Base-by-base conservation (phyloP, 2,888 invertebrate genomes). In the Melieria crassipennis region DNA sequence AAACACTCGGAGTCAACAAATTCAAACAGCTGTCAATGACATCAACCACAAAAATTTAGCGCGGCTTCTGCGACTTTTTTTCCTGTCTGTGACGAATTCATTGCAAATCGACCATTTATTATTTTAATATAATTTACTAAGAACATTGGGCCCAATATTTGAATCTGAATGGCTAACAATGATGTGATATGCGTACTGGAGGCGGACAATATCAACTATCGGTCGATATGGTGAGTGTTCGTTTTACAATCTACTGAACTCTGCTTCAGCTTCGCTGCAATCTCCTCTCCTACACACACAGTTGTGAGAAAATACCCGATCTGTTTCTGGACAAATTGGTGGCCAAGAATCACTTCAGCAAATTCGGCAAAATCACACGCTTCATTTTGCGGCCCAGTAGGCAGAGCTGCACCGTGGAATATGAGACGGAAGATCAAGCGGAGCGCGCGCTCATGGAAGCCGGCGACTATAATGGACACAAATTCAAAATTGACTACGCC, bases 281-380 rank as follows among this genome's bases (percentile, higher is more conserved):
- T 30, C 30, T 30, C 30, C 30, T 16, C 4, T 43, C 43, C 30
- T 11, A 52, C 0, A 9, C 6, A n/a, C 45, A 46, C 48, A 91
- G 91, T 52, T 93, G 93, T 80, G 87, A 88, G 48, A 88, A 90
- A 80, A 91, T 93, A 61, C 93, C 93, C 0, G 90, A 90, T 47
- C 85, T 88, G 7, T 88, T 93, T 69, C 88, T 92, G 67, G 90
- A 92, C 76, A 90, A 89, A 81, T 83, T 88, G 65, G 82, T 89
- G 1, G 91, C 92, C 0, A 91, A 91, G 77, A 88, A 89, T 70
- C 91, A 93, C 82, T 93, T 93, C 74, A 88, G 90, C 30, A 90
- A 91, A 80, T 95, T 91, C 87, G 95, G 95, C 0, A 89, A 88
- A 56, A 90, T 94, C 4, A 89, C 89, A 11, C 90, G 90, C 75